Evolutionary conservation across 2,113 vertebrate genomes (phyloP), one percentile per base, ranked within the genome.

Genomic region (Anolis sagrei): DNA sequence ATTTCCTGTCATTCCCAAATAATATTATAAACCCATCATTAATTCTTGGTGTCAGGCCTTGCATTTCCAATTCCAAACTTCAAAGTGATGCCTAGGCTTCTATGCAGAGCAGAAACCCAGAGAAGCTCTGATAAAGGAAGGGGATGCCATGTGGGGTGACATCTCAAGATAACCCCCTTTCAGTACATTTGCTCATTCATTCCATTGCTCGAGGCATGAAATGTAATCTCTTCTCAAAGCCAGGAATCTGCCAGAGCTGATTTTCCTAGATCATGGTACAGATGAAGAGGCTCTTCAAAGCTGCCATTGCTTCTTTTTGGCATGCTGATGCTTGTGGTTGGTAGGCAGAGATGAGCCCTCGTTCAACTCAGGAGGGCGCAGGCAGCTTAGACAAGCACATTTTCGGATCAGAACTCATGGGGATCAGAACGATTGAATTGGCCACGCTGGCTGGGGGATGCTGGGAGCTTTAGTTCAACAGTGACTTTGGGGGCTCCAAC

Each of bases 191-290:
- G 68, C 36, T 44, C 39, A 44, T 79, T 61, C 29, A 11, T 61
- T 32, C 68, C 7, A 25, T 73, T 7, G 77, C 76, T 85, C 62
- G 34, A 85, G 84, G 76, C 68, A 83, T 83, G 27, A 83, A 83
- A 62, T 79, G 36, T 69, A 83, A 79, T 58, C 70, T 25, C 68
- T 48, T 62, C 51, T 79, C 51, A 73, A 79, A 79, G 68, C 68
- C 16, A 27, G 29, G 29, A 36, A 85, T 72, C 68, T 85, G 84
- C 76, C 76, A 73, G 25, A 79, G 44, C 19, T 85, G 68, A 85
- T 79, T 85, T 85, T 4, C 51, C 39, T 32, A 9, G 51, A n/a
- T 74, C 19, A 62, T 34, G 0, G 8, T n/a, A 36, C 54, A n/a
- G n/a, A 62, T 6, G 16, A 79, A 73, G 36, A 7, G 7, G 11